phyloP scores from a whole-genome alignment of 2,797 vertebrate genomes.

The Cephalopachus bancanus region DNA sequence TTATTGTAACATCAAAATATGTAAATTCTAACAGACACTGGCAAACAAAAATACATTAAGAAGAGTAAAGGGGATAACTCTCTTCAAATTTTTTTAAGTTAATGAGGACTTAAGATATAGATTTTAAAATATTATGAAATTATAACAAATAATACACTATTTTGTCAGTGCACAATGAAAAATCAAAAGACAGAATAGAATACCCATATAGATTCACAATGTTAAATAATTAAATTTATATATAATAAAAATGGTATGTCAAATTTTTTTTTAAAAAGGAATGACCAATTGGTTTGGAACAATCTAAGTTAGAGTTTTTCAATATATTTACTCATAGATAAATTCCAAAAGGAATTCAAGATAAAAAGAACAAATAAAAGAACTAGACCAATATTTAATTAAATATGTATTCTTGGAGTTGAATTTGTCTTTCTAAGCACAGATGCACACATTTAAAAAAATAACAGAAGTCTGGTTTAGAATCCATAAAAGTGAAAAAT shows the following conservation, averaged over 20 bases:
- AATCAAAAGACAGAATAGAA: slow-evolving; percentile 1
- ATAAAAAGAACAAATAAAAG: slow-evolving; percentile 53
- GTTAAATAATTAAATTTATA: slow-evolving; percentile 38
- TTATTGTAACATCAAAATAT: background rate
- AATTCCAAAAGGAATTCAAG: slow-evolving; percentile 55
- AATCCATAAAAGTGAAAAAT: background rate
- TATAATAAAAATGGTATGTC: too few relatives aligned
- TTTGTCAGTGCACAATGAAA: background rate
- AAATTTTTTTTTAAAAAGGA: too few relatives aligned
- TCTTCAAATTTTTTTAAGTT: background rate
- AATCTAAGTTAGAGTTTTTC: slow-evolving; percentile 31
- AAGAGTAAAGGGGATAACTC: background rate
- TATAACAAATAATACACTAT: background rate
- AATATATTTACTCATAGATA: background rate
- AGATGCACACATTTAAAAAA: background rate
- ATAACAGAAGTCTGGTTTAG: background rate
- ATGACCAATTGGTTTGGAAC: background rate
- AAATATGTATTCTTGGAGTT: slow-evolving; percentile 64
- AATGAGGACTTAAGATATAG: background rate
- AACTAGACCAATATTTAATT: background rate
- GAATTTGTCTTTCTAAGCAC: background rate
- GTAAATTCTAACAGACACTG: background rate
- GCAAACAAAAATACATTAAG: background rate
- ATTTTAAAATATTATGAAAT: slow-evolving; percentile 1
- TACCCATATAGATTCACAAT: background rate